Evolutionary conservation across 2,797 vertebrate species (phyloP).

Genomic region (Thaleichthys pacificus): DNA sequence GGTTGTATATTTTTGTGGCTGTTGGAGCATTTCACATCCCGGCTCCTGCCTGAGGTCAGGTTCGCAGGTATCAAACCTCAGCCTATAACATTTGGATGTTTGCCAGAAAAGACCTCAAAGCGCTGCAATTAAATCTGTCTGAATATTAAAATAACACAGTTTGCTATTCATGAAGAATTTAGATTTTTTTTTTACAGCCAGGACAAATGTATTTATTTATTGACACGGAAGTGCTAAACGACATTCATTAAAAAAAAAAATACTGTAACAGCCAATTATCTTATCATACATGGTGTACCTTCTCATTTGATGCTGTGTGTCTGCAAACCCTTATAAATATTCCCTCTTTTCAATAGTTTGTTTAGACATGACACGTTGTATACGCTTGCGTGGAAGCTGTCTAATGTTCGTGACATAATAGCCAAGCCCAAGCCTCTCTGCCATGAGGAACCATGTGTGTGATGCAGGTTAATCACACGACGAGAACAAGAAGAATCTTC

Average conservation of each 20-base stretch:
- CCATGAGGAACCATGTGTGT: conserved; percentile 51
- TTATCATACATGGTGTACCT: background rate
- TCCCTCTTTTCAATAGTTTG: no score
- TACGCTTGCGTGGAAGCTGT: background rate
- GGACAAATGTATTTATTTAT: no score
- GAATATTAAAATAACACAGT: background rate
- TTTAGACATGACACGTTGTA: no score
- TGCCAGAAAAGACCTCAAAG: background rate
- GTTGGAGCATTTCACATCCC: conserved; percentile 19
- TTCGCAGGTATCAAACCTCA: no score
- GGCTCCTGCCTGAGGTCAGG: background rate
- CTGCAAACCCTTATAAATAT: no score
- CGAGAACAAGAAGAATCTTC: conserved; percentile 57
- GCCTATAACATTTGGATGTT: no score
- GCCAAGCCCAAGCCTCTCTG: conserved; percentile 24
- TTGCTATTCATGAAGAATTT: background rate
- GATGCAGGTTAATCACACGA: conserved; percentile 60
- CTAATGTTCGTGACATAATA: conserved; percentile 48
- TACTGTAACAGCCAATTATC: no score
- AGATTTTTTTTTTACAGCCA: no score
- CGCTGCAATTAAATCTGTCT: background rate
- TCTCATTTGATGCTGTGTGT: background rate
- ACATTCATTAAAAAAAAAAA: no score
- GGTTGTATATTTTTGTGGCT: conserved; percentile 24
- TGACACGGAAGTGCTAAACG: no score